Percentiles rank a stretch among this genome's conserved stretches.
These are phyloP conservation scores for Manacus vitellinus DNA, from an alignment of 2,113 vertebrate genomes.

Conservation along the genomic window DNA sequence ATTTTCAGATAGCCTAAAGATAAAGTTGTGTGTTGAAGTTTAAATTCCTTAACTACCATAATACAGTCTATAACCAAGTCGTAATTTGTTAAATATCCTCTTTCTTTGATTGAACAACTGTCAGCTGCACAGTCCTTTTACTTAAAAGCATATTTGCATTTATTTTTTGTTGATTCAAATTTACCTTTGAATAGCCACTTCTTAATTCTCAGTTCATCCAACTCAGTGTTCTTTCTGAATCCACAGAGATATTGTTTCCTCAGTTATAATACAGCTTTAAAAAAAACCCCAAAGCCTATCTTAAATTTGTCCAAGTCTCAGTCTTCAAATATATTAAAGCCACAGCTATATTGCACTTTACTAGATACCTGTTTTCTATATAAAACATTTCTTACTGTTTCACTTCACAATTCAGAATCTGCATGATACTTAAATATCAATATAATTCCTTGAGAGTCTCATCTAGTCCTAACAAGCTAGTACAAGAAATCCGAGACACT, in stretches of 20 bases:
- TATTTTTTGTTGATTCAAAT: not conserved
- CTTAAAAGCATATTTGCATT: not conserved
- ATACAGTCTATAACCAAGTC: not conserved
- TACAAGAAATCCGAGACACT: not conserved
- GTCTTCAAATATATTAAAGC: not conserved
- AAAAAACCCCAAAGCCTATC: accelerated
- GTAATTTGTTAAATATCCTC: not conserved
- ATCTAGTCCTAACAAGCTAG: not conserved
- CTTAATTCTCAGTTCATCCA: not conserved
- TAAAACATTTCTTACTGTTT: not conserved
- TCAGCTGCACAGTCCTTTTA: not conserved
- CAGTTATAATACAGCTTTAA: not conserved
- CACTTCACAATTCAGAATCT: not conserved
- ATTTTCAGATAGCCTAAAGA: not conserved
- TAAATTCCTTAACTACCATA: not conserved
- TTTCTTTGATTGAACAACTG: not conserved
- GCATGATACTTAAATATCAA: not conserved
- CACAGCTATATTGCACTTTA: not conserved
- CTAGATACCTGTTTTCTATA: not conserved
- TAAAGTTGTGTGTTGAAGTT: not conserved
- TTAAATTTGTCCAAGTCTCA: not conserved
- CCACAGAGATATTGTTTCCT: not conserved
- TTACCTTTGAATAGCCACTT: not conserved
- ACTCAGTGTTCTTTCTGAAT: not conserved
- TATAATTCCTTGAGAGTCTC: not conserved